Conservation (phyloP, 2,113 vertebrate species). For the Marmota flaviventris region DNA sequence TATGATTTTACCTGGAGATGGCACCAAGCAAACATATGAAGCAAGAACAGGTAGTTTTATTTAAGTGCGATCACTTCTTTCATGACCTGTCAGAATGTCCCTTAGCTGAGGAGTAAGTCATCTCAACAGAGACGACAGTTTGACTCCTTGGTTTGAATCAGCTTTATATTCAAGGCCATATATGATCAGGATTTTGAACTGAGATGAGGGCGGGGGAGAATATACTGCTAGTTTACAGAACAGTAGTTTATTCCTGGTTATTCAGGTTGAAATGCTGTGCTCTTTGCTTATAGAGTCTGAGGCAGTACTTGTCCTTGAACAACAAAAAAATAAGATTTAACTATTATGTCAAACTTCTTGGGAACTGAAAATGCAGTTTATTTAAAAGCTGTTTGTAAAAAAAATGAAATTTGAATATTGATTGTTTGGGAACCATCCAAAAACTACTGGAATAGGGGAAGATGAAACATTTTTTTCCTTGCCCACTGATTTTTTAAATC, state of each 20-base stretch:
- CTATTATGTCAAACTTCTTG: conserved; percentile 35
- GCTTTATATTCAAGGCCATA: background rate
- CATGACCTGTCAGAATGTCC: background rate
- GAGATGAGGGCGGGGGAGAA: background rate
- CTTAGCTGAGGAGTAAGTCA: conserved; percentile 70
- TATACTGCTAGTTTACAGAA: background rate
- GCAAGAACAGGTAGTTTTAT: conserved; percentile 29
- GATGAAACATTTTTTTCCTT: background rate
- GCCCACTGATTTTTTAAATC: conserved; percentile 49
- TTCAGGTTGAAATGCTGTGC: conserved; percentile 51
- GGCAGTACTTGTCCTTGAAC: conserved; percentile 25
- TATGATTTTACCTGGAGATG: conserved; percentile 62
- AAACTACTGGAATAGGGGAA: conserved; percentile 36
- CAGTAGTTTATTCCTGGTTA: conserved; percentile 50
- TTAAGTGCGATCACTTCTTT: conserved; percentile 15
- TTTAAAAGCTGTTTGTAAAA: conserved; percentile 46
- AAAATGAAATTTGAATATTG: conserved; percentile 43
- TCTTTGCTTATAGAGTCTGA: conserved; percentile 18
- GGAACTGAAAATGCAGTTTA: conserved; percentile 63
- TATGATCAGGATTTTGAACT: conserved; percentile 14
- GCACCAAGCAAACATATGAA: conserved; percentile 15
- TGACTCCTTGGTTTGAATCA: conserved; percentile 54
- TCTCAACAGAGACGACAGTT: conserved; percentile 57
- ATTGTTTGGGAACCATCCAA: conserved; percentile 43
- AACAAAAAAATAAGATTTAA: conserved; percentile 50